Percentiles rank a stretch among this genome's conserved stretches.
Evolutionary conservation across 2,113 vertebrate species (phyloP).

Genomic region (Periophthalmus modestus): DNA sequence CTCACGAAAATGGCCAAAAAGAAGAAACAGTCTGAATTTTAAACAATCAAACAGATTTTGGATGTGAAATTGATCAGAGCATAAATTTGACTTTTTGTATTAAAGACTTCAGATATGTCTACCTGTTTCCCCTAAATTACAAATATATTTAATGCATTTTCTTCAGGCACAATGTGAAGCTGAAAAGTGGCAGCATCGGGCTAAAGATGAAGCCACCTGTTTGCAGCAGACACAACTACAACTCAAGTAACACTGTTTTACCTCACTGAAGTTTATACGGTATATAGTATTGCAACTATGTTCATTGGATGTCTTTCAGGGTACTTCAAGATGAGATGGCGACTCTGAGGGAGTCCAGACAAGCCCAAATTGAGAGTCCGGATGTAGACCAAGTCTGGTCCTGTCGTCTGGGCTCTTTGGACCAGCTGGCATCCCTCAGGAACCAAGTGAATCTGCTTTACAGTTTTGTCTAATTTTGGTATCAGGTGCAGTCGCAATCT

Average conservation of each 20-base stretch:
- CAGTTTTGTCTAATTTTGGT: not conserved
- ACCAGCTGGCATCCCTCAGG: not conserved
- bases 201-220: not conserved
- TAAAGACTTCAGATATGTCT: not conserved
- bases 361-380: conserved; percentile 4
- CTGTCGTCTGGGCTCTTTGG: not conserved
- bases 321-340: conserved; percentile 36
- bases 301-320: conserved; percentile 1
- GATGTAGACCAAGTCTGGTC: not conserved
- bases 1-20: no score
- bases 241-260: not conserved
- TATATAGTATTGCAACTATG: not conserved
- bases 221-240: not conserved
- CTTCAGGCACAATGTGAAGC: not conserved
- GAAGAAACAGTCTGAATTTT: no score
- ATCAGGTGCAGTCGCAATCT: not conserved
- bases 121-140: not conserved
- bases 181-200: not conserved
- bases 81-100: no score
- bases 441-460: not conserved
- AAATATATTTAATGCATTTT: not conserved
- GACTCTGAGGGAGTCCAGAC: conserved; percentile 36
- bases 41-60: no score
- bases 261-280: not conserved
- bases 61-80: no score